Base-by-base conservation (phyloP, 2,888 invertebrate genomes). In the Thereva nobilitata region DNA sequence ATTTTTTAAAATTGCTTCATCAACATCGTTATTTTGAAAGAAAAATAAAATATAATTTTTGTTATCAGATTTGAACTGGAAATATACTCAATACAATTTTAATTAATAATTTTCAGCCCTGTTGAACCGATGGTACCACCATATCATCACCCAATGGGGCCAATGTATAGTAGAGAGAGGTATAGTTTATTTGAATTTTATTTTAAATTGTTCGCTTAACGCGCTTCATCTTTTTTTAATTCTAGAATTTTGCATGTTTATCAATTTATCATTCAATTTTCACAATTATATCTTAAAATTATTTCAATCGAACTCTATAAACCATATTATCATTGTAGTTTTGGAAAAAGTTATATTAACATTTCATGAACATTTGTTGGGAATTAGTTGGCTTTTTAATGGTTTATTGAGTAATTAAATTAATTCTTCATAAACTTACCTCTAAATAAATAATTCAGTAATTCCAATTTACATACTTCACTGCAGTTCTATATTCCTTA, bases 131-230 rank as follows among this genome's bases (percentile, higher is more conserved):
- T 81, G 82, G 80, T 82, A 73, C 73, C 74, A 77, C 82, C 81
- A 77, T 81, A 81, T 82, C 81, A 81, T 80, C 80, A 81, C 78
- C 77, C 80, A 80, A 81, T 81, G 80, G 80, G 80, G 76, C 82
- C 81, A 70, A 80, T 81, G 78, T 81, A 81, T 76, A 79, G 78
- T 81, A 80, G 81, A 80, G 81, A 81, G 79, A 82, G 81, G 81
- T 81, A 80, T 76, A 78, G 77, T 78, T 72, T 67, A 65, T 66
- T 70, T 75, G 71, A 5, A 10, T 40, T 12, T 47, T 59, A 41
- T 47, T 59, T 59, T 10, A 47, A 47, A 12, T 47, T 10, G 1
- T 23, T 23, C 23, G 23, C 23, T 23, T 23, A 23, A 23, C 23
- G 23, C 23, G 23, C 23, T 23, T 23, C 23, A 23, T 23, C 23